A percentile compares a stretch with the other conserved stretches of the same genome.
Conservation (phyloP, 2,113 vertebrate genomes). For the Larimichthys polyactis region DNA sequence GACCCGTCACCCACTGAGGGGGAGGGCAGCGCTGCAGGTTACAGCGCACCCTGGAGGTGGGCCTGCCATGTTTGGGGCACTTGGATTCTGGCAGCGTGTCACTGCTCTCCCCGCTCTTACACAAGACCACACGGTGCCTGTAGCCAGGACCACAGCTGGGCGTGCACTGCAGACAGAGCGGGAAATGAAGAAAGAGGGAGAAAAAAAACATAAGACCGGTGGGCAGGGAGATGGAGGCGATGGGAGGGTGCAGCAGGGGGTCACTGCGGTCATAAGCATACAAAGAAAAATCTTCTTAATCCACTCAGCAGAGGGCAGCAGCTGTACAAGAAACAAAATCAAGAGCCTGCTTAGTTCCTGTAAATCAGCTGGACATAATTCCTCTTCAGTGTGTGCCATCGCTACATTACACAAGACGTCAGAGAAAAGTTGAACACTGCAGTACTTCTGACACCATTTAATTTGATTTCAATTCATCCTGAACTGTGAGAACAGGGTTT, state of each 20-base stretch:
- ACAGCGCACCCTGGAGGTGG: slow-evolving; percentile 94
- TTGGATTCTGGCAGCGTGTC: slow-evolving; percentile 86
- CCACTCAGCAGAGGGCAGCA: slow-evolving; percentile 67
- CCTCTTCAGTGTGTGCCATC: slow-evolving; percentile 16
- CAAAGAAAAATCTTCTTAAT: slow-evolving; percentile 14
- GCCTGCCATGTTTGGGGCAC: slow-evolving; percentile 88
- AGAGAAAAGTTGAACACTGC: slow-evolving; percentile 31
- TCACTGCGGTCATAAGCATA: slow-evolving; percentile 55
- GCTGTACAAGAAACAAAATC: slow-evolving; percentile 23
- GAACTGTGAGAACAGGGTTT: slow-evolving; percentile 35
- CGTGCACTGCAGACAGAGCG: slow-evolving; percentile 87
- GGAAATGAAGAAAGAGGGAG: not conserved
- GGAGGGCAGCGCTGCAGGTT: slow-evolving; percentile 95
- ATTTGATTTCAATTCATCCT: slow-evolving; percentile 44
- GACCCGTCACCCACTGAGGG: slow-evolving; percentile 91
- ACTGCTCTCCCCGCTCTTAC: slow-evolving; percentile 92
- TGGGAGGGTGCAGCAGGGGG: slow-evolving; percentile 42
- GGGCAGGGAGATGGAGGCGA: slow-evolving; percentile 12
- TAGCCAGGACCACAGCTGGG: slow-evolving; percentile 95
- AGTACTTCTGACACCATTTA: slow-evolving; percentile 32
- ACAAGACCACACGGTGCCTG: slow-evolving; percentile 93
- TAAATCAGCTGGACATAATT: slow-evolving; percentile 60
- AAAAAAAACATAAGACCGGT: slow-evolving; percentile 30
- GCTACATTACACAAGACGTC: slow-evolving; percentile 27
- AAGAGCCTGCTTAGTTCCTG: slow-evolving; percentile 28